phyloP scores from a whole-genome alignment of 2,888 invertebrate genomes.

The Tetropium fuscum region DNA sequence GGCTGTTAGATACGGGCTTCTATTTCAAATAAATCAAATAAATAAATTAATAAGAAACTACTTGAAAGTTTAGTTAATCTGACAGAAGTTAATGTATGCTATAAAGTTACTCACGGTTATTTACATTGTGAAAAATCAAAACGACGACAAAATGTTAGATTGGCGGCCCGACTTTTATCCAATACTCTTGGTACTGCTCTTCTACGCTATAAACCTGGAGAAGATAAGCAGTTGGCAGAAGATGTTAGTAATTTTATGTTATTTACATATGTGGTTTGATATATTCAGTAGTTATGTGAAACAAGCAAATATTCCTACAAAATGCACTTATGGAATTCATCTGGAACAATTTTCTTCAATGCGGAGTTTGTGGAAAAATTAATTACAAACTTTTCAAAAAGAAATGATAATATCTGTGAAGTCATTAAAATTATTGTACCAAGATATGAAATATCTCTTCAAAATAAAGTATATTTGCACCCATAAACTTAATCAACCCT shows the following conservation, averaged over 20 bases:
- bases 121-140: slow-evolving; percentile 24
- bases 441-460: background rate
- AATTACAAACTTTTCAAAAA: slow-evolving; percentile 28
- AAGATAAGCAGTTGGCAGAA: slow-evolving; percentile 4
- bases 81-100: slow-evolving; percentile 15
- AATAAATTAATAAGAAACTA: background rate
- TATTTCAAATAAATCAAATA: background rate
- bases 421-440: background rate
- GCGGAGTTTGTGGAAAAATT: slow-evolving; percentile 10
- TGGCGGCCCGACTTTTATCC: slow-evolving; percentile 22
- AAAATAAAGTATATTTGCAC: slow-evolving; percentile 2
- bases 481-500: slow-evolving; percentile 13
- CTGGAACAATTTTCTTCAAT: background rate
- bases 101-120: slow-evolving; percentile 3
- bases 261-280: slow-evolving; percentile 28
- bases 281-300: slow-evolving; percentile 24
- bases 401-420: slow-evolving; percentile 8
- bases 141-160: slow-evolving; percentile 22
- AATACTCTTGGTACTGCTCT: slow-evolving; percentile 19
- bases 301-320: slow-evolving; percentile 9
- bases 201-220: slow-evolving; percentile 13
- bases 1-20: slow-evolving; percentile 31
- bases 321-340: slow-evolving; percentile 18
- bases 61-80: background rate
- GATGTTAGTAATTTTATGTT: slow-evolving; percentile 27